phyloP scores from a whole-genome alignment of 2,113 vertebrate species.

The Chloropsis hardwickii region DNA sequence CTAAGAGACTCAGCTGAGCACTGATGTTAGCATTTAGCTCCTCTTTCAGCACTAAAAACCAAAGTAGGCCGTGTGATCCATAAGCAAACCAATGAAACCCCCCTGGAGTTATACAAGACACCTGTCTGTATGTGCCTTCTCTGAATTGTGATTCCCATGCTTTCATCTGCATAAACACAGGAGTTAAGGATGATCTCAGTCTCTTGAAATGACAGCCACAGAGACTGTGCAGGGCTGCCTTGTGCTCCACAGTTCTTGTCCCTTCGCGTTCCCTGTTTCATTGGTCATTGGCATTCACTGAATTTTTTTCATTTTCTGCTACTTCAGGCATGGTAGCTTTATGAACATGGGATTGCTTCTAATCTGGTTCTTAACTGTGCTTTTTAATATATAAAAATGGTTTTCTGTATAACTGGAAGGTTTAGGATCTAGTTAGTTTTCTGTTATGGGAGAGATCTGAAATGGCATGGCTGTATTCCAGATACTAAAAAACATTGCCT shows the following conservation, averaged over 20 bases:
- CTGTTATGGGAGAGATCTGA: not conserved
- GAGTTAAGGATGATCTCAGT: not conserved
- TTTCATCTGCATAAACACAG: not conserved
- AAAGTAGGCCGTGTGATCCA: not conserved
- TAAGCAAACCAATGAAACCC: not conserved
- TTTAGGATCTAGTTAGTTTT: not conserved
- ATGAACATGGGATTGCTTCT: not conserved
- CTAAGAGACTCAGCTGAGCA: not conserved
- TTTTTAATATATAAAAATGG: not conserved
- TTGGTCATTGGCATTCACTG: not conserved
- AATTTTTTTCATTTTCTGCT: not conserved
- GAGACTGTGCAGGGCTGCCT: not conserved
- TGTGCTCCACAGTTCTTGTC: not conserved
- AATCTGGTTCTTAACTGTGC: not conserved
- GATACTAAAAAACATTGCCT: not conserved
- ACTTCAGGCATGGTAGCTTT: not conserved
- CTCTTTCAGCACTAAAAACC: not conserved
- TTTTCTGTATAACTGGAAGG: not conserved
- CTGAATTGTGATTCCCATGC: not conserved
- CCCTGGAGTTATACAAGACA: not conserved
- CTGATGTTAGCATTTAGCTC: slow-evolving; percentile 13
- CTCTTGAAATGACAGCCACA: not conserved
- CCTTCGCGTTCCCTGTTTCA: not conserved
- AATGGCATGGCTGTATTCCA: not conserved
- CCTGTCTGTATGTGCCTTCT: not conserved